Percentiles rank a stretch among this genome's conserved stretches.
Evolutionary conservation across 2,888 invertebrate genomes (phyloP).

Genomic region (Chesias legatella): DNA sequence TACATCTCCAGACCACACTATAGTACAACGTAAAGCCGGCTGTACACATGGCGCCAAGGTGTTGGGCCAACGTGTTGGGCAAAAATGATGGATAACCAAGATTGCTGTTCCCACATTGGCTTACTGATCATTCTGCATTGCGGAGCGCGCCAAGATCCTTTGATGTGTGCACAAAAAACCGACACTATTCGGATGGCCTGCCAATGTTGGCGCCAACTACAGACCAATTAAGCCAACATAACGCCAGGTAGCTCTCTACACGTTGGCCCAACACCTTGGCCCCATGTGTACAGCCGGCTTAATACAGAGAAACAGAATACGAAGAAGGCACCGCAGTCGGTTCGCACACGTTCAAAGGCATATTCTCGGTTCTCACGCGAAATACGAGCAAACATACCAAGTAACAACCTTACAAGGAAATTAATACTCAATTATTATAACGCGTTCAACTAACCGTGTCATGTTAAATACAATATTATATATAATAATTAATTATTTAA

Average conservation of each 20-base stretch:
- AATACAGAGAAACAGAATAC: constrained; percentile 15
- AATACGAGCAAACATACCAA: constrained; percentile 51
- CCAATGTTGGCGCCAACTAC: not conserved
- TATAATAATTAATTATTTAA: too few species aligned
- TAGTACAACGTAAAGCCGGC: constrained; percentile 5
- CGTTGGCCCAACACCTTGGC: too few species aligned
- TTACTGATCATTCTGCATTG: too few species aligned
- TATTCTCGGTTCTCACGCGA: constrained; percentile 68
- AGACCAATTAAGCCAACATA: constrained; percentile 1
- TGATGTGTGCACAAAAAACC: constrained; percentile 1
- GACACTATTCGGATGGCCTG: constrained; percentile 1
- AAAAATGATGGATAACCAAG: too few species aligned
- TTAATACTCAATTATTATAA: constrained; percentile 29
- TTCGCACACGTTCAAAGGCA: constrained; percentile 36
- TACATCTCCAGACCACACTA: constrained; percentile 6
- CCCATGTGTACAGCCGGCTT: constrained; percentile 1
- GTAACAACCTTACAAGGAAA: constrained; percentile 42
- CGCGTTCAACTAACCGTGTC: not conserved
- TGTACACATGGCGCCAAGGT: too few species aligned
- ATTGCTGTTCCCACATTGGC: too few species aligned
- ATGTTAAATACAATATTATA: not conserved
- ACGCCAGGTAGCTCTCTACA: constrained; percentile 2
- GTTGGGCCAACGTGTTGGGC: too few species aligned
- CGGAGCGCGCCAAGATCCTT: too few species aligned
- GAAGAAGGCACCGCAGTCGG: constrained; percentile 34